Evolutionary conservation across 2,888 invertebrate genomes (phyloP), one percentile per base, ranked within the genome.

Genomic region (Pelosia muscerda): DNA sequence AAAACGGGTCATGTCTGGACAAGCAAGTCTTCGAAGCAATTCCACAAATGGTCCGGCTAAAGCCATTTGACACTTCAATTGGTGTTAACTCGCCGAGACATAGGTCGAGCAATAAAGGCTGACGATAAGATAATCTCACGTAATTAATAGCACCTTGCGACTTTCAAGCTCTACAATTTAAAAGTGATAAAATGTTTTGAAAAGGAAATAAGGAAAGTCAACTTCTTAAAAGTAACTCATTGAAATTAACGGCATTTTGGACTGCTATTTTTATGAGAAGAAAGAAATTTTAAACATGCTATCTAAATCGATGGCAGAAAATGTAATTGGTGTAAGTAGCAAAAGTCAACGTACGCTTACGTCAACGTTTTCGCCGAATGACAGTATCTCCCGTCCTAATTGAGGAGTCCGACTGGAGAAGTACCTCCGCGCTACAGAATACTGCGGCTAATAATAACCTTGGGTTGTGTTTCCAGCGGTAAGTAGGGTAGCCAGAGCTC

Each of bases 21-120:
- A 63, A 62, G 62, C 1, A 5, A 49, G 57, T 73, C 68, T 69
- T 72, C 25, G 61, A 63, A 66, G 73, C 69, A 68, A 68, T 78
- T 76, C 68, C 67, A 72, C 71, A 77, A 80, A 84, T 82, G 84
- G 78, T 71, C 77, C 79, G 76, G 81, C 83, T 81, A 83, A 81
- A 82, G 82, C 81, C 86, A 86, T 86, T 90, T 90, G 88, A 88
- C 89, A 86, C 82, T 82, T 82, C 83, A 90, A 86, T 90, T 90
- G 90, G 88, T 85, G 89, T 90, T 90, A 90, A 91, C 79, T 82
- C 62, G 74, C 80, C 76, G 76, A 79, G 83, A 82, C 82, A 82
- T 75, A 80, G 84, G 83, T 84, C 84, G 77, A 76, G 74, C 73
- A 83, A 86, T 86, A 86, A 81, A 66, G 76, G 68, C 73, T 72